phyloP scores from a whole-genome alignment of 2,888 invertebrate genomes.

The Ophioninae sp. region DNA sequence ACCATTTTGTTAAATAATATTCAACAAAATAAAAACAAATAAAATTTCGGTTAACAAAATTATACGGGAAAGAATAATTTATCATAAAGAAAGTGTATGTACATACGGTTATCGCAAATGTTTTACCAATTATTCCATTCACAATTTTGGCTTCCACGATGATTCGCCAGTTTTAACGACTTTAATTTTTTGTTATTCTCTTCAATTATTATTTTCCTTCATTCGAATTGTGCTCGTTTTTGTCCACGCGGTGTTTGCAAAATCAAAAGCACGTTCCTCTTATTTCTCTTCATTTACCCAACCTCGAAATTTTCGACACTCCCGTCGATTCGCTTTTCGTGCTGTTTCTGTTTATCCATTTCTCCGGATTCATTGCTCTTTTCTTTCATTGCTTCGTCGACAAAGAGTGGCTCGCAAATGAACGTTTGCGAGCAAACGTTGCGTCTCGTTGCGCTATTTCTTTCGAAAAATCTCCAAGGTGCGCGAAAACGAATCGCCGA shows the following conservation, averaged over 20 bases:
- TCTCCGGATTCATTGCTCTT: background rate
- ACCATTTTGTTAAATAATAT: constrained; percentile 12
- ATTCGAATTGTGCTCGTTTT: constrained; percentile 31
- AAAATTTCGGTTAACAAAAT: constrained; percentile 1
- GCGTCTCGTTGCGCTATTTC: constrained; percentile 33
- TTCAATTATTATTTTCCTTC: background rate
- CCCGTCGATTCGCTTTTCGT: constrained; percentile 4
- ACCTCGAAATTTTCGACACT: constrained; percentile 12
- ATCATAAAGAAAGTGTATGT: constrained; percentile 3
- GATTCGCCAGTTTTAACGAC: background rate
- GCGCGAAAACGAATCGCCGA: constrained; percentile 31
- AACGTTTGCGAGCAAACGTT: constrained; percentile 24
- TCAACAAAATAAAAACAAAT: constrained; percentile 25
- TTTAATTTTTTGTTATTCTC: background rate
- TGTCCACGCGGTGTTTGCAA: constrained; percentile 17
- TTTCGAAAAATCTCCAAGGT: constrained; percentile 15
- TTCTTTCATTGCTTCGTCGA: background rate
- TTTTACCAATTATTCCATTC: constrained; percentile 9
- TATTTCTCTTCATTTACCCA: constrained; percentile 13
- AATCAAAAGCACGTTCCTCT: constrained; percentile 11
- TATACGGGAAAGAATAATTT: background rate
- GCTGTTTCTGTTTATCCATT: background rate
- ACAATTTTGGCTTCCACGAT: constrained; percentile 26
- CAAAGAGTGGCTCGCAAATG: constrained; percentile 28
- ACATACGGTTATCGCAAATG: constrained; percentile 1